Evolutionary conservation across 2,888 invertebrate species (phyloP).

Genomic region (Brachypalpus laphriformis): DNA sequence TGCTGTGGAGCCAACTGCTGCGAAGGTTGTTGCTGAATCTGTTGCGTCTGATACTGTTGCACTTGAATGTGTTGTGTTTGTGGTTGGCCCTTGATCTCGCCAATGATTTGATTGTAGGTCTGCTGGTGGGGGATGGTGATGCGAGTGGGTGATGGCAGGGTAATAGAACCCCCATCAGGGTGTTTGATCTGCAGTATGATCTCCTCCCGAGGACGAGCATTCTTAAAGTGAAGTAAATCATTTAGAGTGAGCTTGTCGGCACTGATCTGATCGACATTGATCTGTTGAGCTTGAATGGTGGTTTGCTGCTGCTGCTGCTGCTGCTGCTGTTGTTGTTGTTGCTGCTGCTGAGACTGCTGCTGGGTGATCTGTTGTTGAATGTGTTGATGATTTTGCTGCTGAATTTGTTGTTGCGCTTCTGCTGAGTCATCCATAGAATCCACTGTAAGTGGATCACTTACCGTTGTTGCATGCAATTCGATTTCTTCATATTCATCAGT

Average conservation of each 20-base stretch:
- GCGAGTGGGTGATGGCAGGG: conserved; percentile 79
- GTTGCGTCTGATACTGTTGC: conserved; percentile 79
- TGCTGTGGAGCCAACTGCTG: conserved; percentile 69
- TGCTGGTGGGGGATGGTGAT: conserved; percentile 76
- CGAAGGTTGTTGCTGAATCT: conserved; percentile 63
- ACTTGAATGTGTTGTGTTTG: conserved; percentile 81
- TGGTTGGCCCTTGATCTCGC: conserved; percentile 80
- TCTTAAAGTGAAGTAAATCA: conserved; percentile 81
- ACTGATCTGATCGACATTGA: conserved; percentile 78
- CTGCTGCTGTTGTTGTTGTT: conserved; percentile 75
- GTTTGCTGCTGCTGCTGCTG: conserved; percentile 75
- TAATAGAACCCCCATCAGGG: conserved; percentile 79
- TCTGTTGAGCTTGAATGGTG: conserved; percentile 79
- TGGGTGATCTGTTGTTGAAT: conserved; percentile 70
- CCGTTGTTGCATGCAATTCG: conserved; percentile 78
- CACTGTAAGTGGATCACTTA: conserved; percentile 76
- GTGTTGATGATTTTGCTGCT: conserved; percentile 74
- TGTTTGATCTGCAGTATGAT: conserved; percentile 81
- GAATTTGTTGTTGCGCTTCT: conserved; percentile 75
- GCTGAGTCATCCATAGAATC: conserved; percentile 76
- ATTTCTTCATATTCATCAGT: conserved; percentile 80
- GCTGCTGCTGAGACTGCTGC: conserved; percentile 73
- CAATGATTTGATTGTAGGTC: conserved; percentile 80
- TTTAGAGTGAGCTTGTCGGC: conserved; percentile 81
- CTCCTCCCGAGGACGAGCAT: conserved; percentile 80